Percentiles rank a stretch among this genome's conserved stretches.
phyloP scores from a whole-genome alignment of 2,113 vertebrate species.

The Halichoerus grypus region DNA sequence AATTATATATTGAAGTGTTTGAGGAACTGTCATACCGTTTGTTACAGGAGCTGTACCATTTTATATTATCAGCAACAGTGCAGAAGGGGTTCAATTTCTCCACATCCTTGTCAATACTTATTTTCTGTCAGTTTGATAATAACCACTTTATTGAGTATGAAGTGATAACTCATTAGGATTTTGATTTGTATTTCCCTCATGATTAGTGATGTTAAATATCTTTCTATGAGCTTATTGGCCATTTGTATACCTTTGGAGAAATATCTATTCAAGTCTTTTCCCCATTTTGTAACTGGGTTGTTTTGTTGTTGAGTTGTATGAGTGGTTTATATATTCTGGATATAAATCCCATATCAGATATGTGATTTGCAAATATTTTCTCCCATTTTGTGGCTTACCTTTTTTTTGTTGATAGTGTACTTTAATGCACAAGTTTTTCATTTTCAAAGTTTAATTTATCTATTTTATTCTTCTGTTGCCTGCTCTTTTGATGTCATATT shows the following conservation, averaged over 20 bases:
- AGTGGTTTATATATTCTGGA: neutral
- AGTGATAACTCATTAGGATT: neutral
- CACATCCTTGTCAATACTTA: neutral
- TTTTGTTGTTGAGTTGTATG: neutral
- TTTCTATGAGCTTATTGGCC: neutral
- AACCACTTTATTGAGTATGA: neutral
- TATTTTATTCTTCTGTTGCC: neutral
- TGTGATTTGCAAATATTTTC: neutral
- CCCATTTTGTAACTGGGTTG: neutral
- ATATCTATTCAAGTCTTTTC: neutral
- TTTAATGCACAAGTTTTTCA: neutral
- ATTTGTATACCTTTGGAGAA: neutral
- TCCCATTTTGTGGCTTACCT: neutral
- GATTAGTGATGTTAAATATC: neutral
- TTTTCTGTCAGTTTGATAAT: neutral
- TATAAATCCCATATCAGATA: neutral
- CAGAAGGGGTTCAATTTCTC: neutral
- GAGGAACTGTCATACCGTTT: neutral
- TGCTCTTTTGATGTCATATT: neutral
- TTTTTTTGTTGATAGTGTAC: neutral
- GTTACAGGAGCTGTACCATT: neutral
- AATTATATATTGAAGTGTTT: neutral
- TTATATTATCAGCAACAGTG: neutral
- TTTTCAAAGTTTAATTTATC: neutral
- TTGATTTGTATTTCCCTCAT: neutral